Base-by-base conservation (phyloP, 2,888 invertebrate species). In the Plagodis dolabraria region DNA sequence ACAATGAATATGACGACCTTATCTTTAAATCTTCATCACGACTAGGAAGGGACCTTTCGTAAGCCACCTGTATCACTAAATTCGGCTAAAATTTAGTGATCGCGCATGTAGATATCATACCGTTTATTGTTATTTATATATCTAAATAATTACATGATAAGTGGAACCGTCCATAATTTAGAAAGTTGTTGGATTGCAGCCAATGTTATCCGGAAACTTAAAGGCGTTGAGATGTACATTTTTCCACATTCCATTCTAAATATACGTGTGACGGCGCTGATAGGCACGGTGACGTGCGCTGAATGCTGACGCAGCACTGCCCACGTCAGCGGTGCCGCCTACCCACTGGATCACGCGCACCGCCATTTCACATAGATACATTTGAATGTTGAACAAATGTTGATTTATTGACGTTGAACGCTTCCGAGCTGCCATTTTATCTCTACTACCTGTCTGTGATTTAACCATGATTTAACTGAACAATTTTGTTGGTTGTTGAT, bases 201-300 rank as follows among this genome's bases (percentile, higher is more conserved):
- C 89, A 89, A 79, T 66, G 58, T 80, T 80, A 78, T 84, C 82
- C 83, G 85, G 87, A 87, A 87, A 83, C 81, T 79, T 79, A 84
- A 77, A 77, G 76, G 74, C 74, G 78, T 76, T 74, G 71, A 75
- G 77, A 76, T 79, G 76, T 76, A 74, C 71, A 82, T 85, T 85
- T 87, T 85, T 81, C 74, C 71, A 83, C 82, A 87, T 87, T 87
- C 86, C 83, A 60, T 74, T 86, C 90, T 90, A 92, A 88, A 91
- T 89, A 86, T 91, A 89, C 77, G 64, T 71, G 82, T 88, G 89
- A 89, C 83, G 86, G 80, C 70, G 52, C 70, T 75, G 72, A 69
- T 62, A 10, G 10, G 40, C 40, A 63, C 58, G 72, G 78, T 90
- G 91, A 90, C 89, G 91, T 79, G 79, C 68, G 79, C 77, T 81